phyloP scores from a whole-genome alignment of 2,797 vertebrate species.

The Macropus fuliginosus region DNA sequence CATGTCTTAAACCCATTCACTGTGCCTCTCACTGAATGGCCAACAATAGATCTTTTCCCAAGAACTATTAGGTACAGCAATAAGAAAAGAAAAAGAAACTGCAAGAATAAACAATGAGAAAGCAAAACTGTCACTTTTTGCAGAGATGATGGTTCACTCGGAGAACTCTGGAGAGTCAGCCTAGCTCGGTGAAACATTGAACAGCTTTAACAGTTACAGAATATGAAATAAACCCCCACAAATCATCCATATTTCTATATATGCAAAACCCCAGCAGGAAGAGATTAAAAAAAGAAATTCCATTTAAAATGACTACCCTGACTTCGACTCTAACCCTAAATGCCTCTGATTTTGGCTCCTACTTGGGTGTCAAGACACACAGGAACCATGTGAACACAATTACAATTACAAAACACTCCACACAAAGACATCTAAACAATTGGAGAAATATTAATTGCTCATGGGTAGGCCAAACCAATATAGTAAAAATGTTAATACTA shows the following conservation, averaged over 20 bases:
- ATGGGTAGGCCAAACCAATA: not conserved
- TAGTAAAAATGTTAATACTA: not conserved
- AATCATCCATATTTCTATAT: not conserved
- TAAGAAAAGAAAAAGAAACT: not conserved
- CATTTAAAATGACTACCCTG: not conserved
- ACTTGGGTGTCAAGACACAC: not conserved
- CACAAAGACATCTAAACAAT: not conserved
- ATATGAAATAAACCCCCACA: not conserved
- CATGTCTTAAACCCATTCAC: too few species aligned
- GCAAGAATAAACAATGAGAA: not conserved
- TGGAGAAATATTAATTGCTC: not conserved
- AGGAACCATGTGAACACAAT: not conserved
- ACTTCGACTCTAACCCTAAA: not conserved
- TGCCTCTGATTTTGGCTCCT: not conserved
- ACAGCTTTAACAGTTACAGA: not conserved
- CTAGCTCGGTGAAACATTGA: not conserved
- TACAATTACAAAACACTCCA: not conserved
- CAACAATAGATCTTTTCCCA: too few species aligned
- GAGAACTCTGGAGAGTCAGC: not conserved
- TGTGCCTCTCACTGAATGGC: too few species aligned
- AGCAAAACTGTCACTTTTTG: not conserved
- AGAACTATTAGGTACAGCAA: not conserved
- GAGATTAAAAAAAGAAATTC: not conserved
- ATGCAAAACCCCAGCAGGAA: not conserved
- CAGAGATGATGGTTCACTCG: not conserved